Conservation (phyloP, 2,113 vertebrate genomes). For the Pycnonotus jocosus region DNA sequence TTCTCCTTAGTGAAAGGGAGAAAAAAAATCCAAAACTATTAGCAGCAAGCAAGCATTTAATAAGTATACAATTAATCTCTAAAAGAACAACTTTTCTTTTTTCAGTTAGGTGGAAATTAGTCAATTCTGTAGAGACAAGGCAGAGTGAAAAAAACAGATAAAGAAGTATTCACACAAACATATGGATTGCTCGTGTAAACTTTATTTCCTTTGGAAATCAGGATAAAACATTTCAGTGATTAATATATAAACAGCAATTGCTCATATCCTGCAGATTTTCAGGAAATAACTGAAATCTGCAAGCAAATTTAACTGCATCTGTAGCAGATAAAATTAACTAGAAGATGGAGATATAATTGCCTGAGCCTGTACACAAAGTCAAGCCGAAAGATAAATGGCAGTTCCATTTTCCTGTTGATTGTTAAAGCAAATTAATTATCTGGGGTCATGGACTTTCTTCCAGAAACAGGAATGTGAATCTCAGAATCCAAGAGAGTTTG, state of each 20-base stretch:
- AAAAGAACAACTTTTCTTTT: not conserved
- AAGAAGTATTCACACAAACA: not conserved
- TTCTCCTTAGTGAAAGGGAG: not conserved
- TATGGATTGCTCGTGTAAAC: not conserved
- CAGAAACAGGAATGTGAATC: constrained; percentile 39
- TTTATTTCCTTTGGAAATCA: constrained; percentile 51
- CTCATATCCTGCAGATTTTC: constrained; percentile 52
- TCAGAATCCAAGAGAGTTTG: not conserved
- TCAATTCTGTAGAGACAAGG: not conserved
- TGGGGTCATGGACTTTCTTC: constrained; percentile 27
- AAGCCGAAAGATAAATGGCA: constrained; percentile 62
- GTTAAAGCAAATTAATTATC: constrained; percentile 61
- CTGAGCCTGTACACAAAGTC: constrained; percentile 60
- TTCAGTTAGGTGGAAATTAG: not conserved
- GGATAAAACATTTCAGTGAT: constrained; percentile 39
- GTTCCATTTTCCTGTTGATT: constrained; percentile 65
- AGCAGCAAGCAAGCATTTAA: not conserved
- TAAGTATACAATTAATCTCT: not conserved
- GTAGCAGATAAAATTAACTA: constrained; percentile 62
- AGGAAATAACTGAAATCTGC: constrained; percentile 56
- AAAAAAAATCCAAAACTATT: not conserved
- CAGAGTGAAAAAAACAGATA: not conserved
- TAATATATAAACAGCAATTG: constrained; percentile 52
- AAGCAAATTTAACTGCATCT: constrained; percentile 63
- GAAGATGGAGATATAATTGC: constrained; percentile 60